These are phyloP conservation scores for Magallana angulata DNA, from an alignment of 1,140 invertebrate species.

Conservation along the genomic window DNA sequence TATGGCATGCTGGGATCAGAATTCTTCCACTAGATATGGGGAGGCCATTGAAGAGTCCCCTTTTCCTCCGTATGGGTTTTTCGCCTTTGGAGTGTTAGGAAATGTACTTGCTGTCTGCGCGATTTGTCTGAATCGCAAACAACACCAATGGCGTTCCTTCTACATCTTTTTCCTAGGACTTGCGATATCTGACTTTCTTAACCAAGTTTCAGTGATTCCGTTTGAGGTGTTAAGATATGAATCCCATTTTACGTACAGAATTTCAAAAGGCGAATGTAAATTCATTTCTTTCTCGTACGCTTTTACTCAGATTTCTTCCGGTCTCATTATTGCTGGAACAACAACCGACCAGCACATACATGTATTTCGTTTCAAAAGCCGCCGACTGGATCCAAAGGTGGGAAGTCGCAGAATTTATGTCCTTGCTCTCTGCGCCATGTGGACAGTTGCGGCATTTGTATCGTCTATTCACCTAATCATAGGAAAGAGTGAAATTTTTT, in stretches of 20 bases:
- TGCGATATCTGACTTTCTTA: slow-evolving; percentile 4
- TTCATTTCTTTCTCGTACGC: background rate
- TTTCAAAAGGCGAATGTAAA: background rate
- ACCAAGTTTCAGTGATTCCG: background rate
- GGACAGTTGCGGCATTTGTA: background rate
- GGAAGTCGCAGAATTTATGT: background rate
- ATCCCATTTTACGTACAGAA: background rate
- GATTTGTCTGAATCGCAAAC: background rate
- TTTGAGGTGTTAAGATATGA: background rate
- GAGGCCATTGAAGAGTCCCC: background rate
- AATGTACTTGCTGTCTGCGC: background rate
- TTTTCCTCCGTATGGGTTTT: background rate
- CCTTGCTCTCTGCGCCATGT: background rate
- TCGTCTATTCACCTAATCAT: background rate
- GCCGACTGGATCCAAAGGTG: background rate
- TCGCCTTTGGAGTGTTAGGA: background rate
- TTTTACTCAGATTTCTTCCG: slow-evolving; percentile 1
- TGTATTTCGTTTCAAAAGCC: background rate
- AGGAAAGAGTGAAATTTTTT: background rate
- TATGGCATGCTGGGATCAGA: no score
- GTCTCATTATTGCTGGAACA: background rate
- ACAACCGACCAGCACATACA: background rate
- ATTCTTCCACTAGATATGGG: background rate
- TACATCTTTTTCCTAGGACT: slow-evolving; percentile 12
- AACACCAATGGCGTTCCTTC: slow-evolving; percentile 16